These are phyloP conservation scores for Agrilus mali DNA, from an alignment of 2,888 invertebrate species.

Conservation along the genomic window DNA sequence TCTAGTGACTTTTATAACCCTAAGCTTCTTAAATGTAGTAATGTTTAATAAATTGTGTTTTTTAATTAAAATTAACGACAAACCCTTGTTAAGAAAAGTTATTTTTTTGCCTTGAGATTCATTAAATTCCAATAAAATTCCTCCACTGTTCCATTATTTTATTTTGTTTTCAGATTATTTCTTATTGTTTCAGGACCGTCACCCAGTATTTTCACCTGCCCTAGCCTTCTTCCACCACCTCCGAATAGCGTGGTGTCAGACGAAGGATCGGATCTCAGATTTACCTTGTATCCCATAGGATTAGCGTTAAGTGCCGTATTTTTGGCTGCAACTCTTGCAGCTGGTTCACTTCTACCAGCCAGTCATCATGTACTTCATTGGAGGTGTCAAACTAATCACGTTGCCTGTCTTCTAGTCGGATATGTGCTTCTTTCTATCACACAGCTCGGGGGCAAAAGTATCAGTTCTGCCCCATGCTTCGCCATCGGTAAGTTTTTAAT, in stretches of 20 bases:
- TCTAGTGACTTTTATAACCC: no score
- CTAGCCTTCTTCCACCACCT: slow-evolving; percentile 38
- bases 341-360: slow-evolving; percentile 67
- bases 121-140: no score
- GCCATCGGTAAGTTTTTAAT: slow-evolving; percentile 49
- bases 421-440: slow-evolving; percentile 67
- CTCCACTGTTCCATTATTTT: no score
- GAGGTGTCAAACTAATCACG: slow-evolving; percentile 80
- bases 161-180: not conserved
- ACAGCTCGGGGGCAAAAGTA: slow-evolving; percentile 52
- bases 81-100: no score
- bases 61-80: no score
- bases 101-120: no score
- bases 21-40: no score
- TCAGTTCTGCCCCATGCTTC: slow-evolving; percentile 50
- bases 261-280: slow-evolving; percentile 39
- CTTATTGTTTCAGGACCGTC: slow-evolving; percentile 19
- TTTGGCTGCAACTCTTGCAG: slow-evolving; percentile 66
- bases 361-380: slow-evolving; percentile 81
- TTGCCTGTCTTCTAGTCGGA: slow-evolving; percentile 69
- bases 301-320: slow-evolving; percentile 71
- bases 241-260: slow-evolving; percentile 12
- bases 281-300: slow-evolving; percentile 63
- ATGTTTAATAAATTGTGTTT: no score
- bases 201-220: slow-evolving; percentile 51